These are phyloP conservation scores for Sogatella furcifera DNA, from an alignment of 1,140 invertebrate species.

Conservation along the genomic window DNA sequence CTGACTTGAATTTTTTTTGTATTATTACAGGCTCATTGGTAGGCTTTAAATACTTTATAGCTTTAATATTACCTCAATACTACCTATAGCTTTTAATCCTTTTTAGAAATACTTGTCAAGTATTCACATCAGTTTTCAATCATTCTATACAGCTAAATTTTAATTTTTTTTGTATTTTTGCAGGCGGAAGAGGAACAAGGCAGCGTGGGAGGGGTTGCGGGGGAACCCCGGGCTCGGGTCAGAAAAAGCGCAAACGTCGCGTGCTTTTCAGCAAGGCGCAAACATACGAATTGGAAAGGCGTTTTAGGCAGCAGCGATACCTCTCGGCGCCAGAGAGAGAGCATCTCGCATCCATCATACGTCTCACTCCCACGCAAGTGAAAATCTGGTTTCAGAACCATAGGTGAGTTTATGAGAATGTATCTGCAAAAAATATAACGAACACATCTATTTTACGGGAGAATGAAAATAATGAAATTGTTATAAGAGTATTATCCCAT, in stretches of 20 bases:
- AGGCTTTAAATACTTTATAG: no score
- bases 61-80: no score
- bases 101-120: no score
- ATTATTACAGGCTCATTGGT: no score
- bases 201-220: background rate
- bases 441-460: no score
- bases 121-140: no score
- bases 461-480: no score
- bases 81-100: no score
- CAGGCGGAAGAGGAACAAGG: slow-evolving; percentile 25
- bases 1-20: no score
- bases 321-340: slow-evolving; percentile 92
- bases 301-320: slow-evolving; percentile 93
- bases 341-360: slow-evolving; percentile 84
- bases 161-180: slow-evolving; percentile 9
- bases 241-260: slow-evolving; percentile 90
- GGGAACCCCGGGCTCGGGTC: slow-evolving; percentile 32
- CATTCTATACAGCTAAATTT: no score
- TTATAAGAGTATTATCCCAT: no score
- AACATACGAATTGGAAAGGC: slow-evolving; percentile 87
- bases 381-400: slow-evolving; percentile 86
- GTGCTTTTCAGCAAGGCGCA: slow-evolving; percentile 97
- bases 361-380: slow-evolving; percentile 91
- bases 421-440: no score
- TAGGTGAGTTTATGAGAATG: slow-evolving; percentile 33